Conservation (phyloP, 2,113 vertebrate species). For the Poeciliopsis turrubarensis region DNA sequence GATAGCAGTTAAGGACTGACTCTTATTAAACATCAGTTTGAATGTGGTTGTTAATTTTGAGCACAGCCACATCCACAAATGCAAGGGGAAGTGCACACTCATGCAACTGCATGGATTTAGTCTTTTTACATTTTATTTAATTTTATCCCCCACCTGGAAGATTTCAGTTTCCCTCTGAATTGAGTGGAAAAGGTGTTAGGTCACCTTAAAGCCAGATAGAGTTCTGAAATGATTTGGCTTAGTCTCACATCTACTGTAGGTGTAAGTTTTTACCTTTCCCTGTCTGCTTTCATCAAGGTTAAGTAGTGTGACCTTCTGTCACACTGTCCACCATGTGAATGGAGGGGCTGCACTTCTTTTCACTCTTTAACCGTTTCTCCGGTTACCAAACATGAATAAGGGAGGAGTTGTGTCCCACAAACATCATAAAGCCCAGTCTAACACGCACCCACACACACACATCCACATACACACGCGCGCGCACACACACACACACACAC, state of each 20-base stretch:
- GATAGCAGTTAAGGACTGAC: not conserved
- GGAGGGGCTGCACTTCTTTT: slow-evolving; percentile 15
- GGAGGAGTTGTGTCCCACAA: slow-evolving; percentile 57
- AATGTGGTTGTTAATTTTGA: not conserved
- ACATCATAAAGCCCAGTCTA: slow-evolving; percentile 28
- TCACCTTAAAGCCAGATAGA: not conserved
- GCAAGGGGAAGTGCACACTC: not conserved
- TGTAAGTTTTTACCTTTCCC: not conserved
- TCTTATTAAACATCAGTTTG: not conserved
- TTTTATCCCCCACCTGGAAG: not conserved
- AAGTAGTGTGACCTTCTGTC: slow-evolving; percentile 48
- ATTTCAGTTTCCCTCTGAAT: not conserved
- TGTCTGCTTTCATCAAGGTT: slow-evolving; percentile 58
- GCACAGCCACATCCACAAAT: not conserved
- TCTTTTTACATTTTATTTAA: not conserved
- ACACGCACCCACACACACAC: slow-evolving; percentile 3
- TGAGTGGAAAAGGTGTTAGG: not conserved
- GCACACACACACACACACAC: slow-evolving; percentile 10
- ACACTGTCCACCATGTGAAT: slow-evolving; percentile 23
- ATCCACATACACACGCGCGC: slow-evolving; percentile 7
- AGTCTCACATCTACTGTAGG: not conserved
- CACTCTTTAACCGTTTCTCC: slow-evolving; percentile 56
- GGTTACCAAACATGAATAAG: slow-evolving; percentile 73
- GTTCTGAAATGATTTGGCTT: not conserved
- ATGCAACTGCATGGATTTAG: not conserved